These are phyloP conservation scores for Leptoteleia sp. DNA, from an alignment of 1,140 invertebrate species.

Conservation along the genomic window DNA sequence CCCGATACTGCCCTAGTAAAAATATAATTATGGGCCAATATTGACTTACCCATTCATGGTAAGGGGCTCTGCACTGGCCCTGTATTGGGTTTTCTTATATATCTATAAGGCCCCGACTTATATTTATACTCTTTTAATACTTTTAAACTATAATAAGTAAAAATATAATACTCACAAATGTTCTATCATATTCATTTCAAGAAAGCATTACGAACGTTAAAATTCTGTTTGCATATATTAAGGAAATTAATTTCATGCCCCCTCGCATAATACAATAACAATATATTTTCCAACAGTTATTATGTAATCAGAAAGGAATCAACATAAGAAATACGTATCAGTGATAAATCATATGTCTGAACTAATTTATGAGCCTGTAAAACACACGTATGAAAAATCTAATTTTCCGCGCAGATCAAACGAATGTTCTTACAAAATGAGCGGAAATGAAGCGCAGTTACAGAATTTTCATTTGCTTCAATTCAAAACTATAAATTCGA, in stretches of 20 bases:
- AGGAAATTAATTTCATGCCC: constrained; percentile 11
- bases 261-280: neutral
- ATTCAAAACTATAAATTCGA: constrained; percentile 26
- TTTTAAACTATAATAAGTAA: too few species aligned
- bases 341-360: constrained; percentile 12
- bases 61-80: too few species aligned
- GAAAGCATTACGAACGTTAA: too few species aligned
- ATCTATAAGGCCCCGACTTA: too few species aligned
- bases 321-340: constrained; percentile 22
- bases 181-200: neutral
- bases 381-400: constrained; percentile 3
- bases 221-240: neutral
- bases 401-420: constrained; percentile 1
- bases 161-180: too few species aligned
- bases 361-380: constrained; percentile 8
- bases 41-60: too few species aligned
- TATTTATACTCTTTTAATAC: too few species aligned
- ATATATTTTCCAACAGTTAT: constrained; percentile 23
- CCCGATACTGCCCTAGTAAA: too few species aligned
- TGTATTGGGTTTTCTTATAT: too few species aligned
- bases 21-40: too few species aligned
- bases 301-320: constrained; percentile 18
- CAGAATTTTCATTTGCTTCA: constrained; percentile 11
- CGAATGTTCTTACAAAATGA: constrained; percentile 16
- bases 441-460: constrained; percentile 26